Evolutionary conservation across 2,797 vertebrate species (phyloP).

Genomic region (Hylomyscus alleni): DNA sequence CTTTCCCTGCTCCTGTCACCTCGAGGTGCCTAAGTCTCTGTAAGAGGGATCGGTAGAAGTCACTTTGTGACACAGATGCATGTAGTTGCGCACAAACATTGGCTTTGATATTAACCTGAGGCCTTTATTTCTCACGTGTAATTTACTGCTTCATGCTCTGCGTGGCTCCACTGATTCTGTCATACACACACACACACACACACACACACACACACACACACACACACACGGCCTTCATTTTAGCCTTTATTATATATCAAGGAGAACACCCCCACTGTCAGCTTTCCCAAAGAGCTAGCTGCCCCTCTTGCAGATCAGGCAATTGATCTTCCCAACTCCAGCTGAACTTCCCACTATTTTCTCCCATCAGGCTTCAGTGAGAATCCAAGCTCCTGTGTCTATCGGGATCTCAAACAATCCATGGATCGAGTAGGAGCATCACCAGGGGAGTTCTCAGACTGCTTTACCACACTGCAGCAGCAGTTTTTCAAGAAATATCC

Average conservation of each 20-base stretch:
- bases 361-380: accelerated
- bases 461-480: constrained; percentile 86
- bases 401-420: constrained; percentile 37
- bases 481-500: constrained; percentile 83
- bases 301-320: neutral
- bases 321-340: neutral
- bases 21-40: neutral
- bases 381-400: constrained; percentile 12
- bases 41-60: neutral
- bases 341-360: neutral
- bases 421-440: neutral
- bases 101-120: neutral
- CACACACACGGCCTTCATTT: accelerated
- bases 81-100: neutral
- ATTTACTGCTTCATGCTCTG: neutral
- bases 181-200: neutral
- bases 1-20: neutral
- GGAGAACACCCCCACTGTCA: neutral
- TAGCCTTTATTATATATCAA: neutral
- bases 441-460: constrained; percentile 79
- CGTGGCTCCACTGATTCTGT: neutral
- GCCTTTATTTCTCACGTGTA: neutral
- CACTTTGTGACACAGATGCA: neutral
- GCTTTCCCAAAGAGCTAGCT: neutral
- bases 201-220: neutral